phyloP scores from a whole-genome alignment of 2,888 invertebrate species.

The Rhagophthalmus giganteus region DNA sequence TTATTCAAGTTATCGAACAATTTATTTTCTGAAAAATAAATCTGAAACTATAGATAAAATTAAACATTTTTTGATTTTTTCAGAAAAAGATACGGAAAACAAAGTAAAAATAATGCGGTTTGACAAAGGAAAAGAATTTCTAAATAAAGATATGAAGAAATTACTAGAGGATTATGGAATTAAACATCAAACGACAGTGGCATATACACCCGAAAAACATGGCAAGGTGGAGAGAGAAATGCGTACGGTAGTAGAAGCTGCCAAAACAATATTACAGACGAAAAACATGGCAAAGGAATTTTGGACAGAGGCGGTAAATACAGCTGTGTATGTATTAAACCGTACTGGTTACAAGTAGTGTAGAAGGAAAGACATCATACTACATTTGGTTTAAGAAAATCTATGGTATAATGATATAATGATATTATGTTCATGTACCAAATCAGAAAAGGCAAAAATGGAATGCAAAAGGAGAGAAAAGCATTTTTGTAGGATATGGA shows the following conservation, averaged over 20 bases:
- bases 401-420: neutral
- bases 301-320: conserved; percentile 47
- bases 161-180: conserved; percentile 36
- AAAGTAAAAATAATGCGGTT: too few relatives aligned
- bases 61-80: conserved; percentile 26
- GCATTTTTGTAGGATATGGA: too few relatives aligned
- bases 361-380: conserved; percentile 39
- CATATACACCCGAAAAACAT: conserved; percentile 51
- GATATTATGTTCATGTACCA: too few relatives aligned
- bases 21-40: conserved; percentile 35
- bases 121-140: conserved; percentile 40
- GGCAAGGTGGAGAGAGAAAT: conserved; percentile 46
- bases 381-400: conserved; percentile 44
- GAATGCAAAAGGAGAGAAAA: too few relatives aligned
- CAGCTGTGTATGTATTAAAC: conserved; percentile 33
- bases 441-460: too few relatives aligned
- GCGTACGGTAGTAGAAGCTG: conserved; percentile 45
- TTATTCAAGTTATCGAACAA: conserved; percentile 8
- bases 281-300: conserved; percentile 34
- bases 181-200: too few relatives aligned
- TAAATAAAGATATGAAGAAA: conserved; percentile 35
- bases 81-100: conserved; percentile 39
- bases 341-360: conserved; percentile 29
- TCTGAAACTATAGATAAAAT: conserved; percentile 23
- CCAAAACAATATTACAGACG: conserved; percentile 40